A percentile compares a stretch with the other conserved stretches of the same genome.
These are phyloP conservation scores for Lepidonotus clava DNA, from an alignment of 2,888 invertebrate species.

Conservation along the genomic window DNA sequence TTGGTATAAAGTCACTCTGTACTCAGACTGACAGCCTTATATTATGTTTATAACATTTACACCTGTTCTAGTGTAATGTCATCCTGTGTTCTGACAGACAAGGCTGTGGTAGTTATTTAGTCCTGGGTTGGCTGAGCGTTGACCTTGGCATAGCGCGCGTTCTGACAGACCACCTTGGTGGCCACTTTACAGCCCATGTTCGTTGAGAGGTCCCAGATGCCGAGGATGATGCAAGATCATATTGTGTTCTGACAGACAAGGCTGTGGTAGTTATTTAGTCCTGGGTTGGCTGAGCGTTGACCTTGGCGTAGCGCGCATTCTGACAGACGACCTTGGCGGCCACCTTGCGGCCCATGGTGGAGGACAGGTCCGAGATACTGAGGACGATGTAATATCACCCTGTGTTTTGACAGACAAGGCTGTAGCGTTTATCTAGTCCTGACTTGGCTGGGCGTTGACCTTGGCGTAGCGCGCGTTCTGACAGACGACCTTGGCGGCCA, in stretches of 20 bases:
- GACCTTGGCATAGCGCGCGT: constrained; percentile 56
- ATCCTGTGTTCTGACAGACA: too few relatives aligned
- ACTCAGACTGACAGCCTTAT: too few relatives aligned
- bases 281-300: too few relatives aligned
- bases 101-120: too few relatives aligned
- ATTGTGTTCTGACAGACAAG: too few relatives aligned
- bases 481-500: constrained; percentile 93
- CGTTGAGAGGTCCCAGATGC: constrained; percentile 89
- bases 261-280: too few relatives aligned
- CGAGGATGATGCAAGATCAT: too few relatives aligned
- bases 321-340: constrained; percentile 93
- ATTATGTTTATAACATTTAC: too few relatives aligned
- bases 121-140: too few relatives aligned
- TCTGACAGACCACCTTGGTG: constrained; percentile 91
- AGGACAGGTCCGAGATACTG: constrained; percentile 89
- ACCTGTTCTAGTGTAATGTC: too few relatives aligned
- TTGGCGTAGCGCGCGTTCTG: constrained; percentile 80
- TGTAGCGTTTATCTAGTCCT: too few relatives aligned
- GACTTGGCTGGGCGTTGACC: not conserved
- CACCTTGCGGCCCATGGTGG: constrained; percentile 88
- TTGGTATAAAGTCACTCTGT: too few relatives aligned
- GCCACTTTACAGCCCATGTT: constrained; percentile 90
- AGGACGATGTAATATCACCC: constrained; percentile 82
- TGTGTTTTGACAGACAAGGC: not conserved
- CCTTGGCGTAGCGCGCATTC: constrained; percentile 68